Percentiles rank a stretch among this genome's conserved stretches.
These are phyloP conservation scores for Erebia palarica DNA, from an alignment of 2,888 invertebrate genomes.

Conservation along the genomic window DNA sequence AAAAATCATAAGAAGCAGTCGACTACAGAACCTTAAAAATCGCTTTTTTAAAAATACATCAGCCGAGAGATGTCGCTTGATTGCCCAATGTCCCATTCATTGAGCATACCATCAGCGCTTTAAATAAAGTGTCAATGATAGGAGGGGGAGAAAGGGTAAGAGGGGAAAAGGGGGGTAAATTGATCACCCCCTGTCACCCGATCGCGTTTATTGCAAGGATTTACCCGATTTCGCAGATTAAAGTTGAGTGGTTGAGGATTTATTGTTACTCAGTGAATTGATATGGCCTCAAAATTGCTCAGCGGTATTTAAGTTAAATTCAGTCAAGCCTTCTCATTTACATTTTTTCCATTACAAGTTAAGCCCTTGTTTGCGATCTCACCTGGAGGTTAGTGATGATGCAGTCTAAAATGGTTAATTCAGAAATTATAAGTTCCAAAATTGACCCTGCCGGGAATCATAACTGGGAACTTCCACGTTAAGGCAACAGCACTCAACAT, in stretches of 20 bases:
- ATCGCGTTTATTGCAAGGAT: constrained; percentile 19
- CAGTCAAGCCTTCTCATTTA: too few relatives aligned
- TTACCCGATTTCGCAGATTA: constrained; percentile 10
- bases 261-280: constrained; percentile 9
- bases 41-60: neutral
- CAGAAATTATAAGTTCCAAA: too few relatives aligned
- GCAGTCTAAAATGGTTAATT: too few relatives aligned
- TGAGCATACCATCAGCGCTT: constrained; percentile 15
- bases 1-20: too few relatives aligned
- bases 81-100: constrained; percentile 21
- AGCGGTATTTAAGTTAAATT: too few relatives aligned
- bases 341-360: too few relatives aligned
- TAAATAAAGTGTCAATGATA: constrained; percentile 18
- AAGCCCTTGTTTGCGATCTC: too few relatives aligned
- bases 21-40: neutral
- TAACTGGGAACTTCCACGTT: too few relatives aligned
- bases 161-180: neutral
- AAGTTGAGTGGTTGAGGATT: constrained; percentile 11
- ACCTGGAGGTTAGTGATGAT: too few relatives aligned
- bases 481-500: too few relatives aligned
- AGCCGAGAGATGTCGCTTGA: constrained; percentile 4
- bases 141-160: neutral
- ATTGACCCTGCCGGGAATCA: too few relatives aligned
- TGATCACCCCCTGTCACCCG: constrained; percentile 15
- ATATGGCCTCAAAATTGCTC: neutral